phyloP scores from a whole-genome alignment of 2,888 invertebrate genomes.

The Antitype chi region DNA sequence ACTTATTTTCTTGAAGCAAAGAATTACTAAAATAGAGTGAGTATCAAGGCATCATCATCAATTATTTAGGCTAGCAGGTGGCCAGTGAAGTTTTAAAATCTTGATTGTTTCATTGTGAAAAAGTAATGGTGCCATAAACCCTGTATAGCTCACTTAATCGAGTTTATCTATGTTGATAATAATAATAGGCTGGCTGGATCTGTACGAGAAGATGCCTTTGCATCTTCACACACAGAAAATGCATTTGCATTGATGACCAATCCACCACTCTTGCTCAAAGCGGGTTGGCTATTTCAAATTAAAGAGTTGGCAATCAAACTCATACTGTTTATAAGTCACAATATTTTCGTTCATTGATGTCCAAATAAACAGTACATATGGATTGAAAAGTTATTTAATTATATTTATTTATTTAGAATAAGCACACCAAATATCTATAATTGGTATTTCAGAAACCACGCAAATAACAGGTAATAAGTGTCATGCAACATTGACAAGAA shows the following conservation, averaged over 20 bases:
- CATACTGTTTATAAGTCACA: neutral
- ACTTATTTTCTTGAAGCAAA: conserved; percentile 74
- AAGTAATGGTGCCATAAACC: neutral
- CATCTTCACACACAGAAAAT: no score
- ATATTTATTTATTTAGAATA: no score
- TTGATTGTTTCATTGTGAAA: neutral
- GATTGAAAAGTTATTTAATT: neutral
- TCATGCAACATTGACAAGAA: no score
- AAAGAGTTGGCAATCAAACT: neutral
- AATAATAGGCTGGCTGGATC: no score
- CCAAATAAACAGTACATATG: neutral
- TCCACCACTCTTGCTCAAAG: no score
- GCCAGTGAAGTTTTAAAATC: neutral
- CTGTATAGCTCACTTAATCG: neutral
- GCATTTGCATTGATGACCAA: neutral
- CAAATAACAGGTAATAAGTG: no score
- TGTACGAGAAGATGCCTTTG: no score
- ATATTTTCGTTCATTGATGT: neutral
- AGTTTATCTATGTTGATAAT: neutral
- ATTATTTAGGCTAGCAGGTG: neutral
- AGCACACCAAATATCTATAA: no score
- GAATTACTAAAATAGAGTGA: conserved; percentile 79
- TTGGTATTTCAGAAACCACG: no score
- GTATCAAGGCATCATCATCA: conserved; percentile 54
- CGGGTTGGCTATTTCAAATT: neutral